A percentile compares a stretch with the other conserved stretches of the same genome.
Evolutionary conservation across 1,140 invertebrate genomes (phyloP).

Genomic region (Antheraea mylitta): DNA sequence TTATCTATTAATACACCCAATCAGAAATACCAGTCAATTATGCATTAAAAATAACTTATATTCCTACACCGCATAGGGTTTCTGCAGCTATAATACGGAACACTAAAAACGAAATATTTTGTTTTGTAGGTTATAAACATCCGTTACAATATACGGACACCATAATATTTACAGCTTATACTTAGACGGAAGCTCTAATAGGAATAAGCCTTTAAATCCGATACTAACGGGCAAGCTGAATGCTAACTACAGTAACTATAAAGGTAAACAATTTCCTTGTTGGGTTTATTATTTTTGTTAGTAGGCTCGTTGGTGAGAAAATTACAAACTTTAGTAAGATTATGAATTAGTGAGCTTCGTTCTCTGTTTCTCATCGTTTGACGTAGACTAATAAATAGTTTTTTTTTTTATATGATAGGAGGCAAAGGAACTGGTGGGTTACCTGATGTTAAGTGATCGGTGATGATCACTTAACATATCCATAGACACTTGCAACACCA

Average conservation of each 20-base stretch:
- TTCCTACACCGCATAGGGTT: neutral
- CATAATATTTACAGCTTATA: neutral
- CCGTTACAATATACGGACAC: neutral
- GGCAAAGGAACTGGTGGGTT: too few species aligned
- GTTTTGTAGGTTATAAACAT: neutral
- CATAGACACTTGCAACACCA: too few species aligned
- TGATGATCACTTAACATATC: too few species aligned
- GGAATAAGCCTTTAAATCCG: conserved; percentile 35
- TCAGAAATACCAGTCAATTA: too few species aligned
- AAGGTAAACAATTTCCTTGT: conserved; percentile 40
- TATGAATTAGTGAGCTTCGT: too few species aligned
- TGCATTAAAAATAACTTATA: too few species aligned
- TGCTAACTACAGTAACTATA: conserved; percentile 48
- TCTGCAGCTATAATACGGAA: neutral
- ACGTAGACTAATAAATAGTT: too few species aligned
- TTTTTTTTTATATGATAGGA: too few species aligned
- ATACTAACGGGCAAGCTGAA: conserved; percentile 41
- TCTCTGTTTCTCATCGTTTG: too few species aligned
- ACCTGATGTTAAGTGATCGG: too few species aligned
- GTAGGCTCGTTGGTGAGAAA: conserved; percentile 14
- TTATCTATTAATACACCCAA: too few species aligned
- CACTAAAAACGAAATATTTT: neutral
- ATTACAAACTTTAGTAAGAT: neutral
- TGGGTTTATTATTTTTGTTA: conserved; percentile 42
- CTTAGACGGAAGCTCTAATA: conserved; percentile 35